A percentile compares a stretch with the other conserved stretches of the same genome.
Evolutionary conservation across 2,888 invertebrate genomes (phyloP).

Genomic region (Diarsia mendica): DNA sequence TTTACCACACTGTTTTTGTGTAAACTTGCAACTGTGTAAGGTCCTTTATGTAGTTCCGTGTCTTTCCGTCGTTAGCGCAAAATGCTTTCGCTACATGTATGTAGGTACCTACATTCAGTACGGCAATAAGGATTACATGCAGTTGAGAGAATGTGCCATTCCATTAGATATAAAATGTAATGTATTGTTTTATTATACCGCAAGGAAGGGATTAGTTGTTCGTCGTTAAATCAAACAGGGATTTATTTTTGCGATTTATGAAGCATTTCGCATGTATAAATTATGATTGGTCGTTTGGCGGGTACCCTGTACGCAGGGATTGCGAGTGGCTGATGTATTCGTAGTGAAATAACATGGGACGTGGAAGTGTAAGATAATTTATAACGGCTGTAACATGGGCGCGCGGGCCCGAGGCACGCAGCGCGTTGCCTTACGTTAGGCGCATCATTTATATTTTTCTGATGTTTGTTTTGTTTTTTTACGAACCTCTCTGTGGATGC

Average conservation of each 20-base stretch:
- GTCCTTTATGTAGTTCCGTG: slow-evolving; percentile 68
- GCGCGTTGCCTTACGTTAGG: slow-evolving; percentile 86
- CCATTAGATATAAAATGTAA: slow-evolving; percentile 74
- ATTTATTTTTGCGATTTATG: slow-evolving; percentile 82
- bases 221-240: slow-evolving; percentile 78
- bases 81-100: slow-evolving; percentile 68
- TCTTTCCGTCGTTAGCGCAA: slow-evolving; percentile 74
- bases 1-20: slow-evolving; percentile 31
- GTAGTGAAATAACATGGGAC: slow-evolving; percentile 86
- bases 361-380: slow-evolving; percentile 87
- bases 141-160: slow-evolving; percentile 73
- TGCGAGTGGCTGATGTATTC: slow-evolving; percentile 85
- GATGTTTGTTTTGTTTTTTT: slow-evolving; percentile 87
- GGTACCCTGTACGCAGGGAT: slow-evolving; percentile 82
- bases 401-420: slow-evolving; percentile 80
- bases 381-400: slow-evolving; percentile 83
- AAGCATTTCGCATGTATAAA: slow-evolving; percentile 80
- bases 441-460: slow-evolving; percentile 89
- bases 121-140: slow-evolving; percentile 71
- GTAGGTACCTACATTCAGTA: slow-evolving; percentile 58
- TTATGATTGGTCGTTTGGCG: slow-evolving; percentile 83
- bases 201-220: slow-evolving; percentile 76
- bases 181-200: slow-evolving; percentile 74
- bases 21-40: slow-evolving; percentile 42
- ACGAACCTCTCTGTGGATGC: slow-evolving; percentile 81